Conservation (phyloP, 2,888 invertebrate genomes). For the Hypomecis punctinalis region DNA sequence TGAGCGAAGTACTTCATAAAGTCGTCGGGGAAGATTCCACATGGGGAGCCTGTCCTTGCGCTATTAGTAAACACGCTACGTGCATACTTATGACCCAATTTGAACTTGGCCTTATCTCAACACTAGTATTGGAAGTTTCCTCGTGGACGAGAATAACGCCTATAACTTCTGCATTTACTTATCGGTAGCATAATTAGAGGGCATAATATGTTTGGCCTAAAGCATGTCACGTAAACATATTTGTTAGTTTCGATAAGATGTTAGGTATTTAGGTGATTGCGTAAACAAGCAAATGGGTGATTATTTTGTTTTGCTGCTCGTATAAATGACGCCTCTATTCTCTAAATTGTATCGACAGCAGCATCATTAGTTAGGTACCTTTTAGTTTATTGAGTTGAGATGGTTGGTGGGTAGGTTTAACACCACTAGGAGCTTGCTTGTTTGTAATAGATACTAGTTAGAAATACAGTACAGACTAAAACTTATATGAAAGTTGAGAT, state of each 20-base stretch:
- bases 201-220: constrained; percentile 17
- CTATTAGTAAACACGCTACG: constrained; percentile 55
- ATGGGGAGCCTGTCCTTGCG: constrained; percentile 48
- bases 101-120: constrained; percentile 51
- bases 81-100: constrained; percentile 59
- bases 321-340: constrained; percentile 14
- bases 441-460: too few species aligned
- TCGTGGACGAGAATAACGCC: constrained; percentile 42
- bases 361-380: neutral
- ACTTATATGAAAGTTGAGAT: too few species aligned
- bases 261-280: constrained; percentile 23
- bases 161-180: constrained; percentile 34
- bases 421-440: too few species aligned
- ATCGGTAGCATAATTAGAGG: constrained; percentile 31
- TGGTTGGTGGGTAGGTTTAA: too few species aligned
- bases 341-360: constrained; percentile 6
- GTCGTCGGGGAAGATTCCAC: constrained; percentile 50
- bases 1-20: constrained; percentile 54
- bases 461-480: too few species aligned
- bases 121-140: constrained; percentile 54
- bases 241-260: constrained; percentile 22
- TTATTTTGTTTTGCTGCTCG: constrained; percentile 6
- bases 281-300: constrained; percentile 6
- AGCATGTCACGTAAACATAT: constrained; percentile 27
- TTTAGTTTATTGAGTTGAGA: neutral